Percentiles rank a stretch among this genome's conserved stretches.
These are phyloP conservation scores for Ploceus nigricollis DNA, from an alignment of 2,113 vertebrate genomes.

Conservation along the genomic window DNA sequence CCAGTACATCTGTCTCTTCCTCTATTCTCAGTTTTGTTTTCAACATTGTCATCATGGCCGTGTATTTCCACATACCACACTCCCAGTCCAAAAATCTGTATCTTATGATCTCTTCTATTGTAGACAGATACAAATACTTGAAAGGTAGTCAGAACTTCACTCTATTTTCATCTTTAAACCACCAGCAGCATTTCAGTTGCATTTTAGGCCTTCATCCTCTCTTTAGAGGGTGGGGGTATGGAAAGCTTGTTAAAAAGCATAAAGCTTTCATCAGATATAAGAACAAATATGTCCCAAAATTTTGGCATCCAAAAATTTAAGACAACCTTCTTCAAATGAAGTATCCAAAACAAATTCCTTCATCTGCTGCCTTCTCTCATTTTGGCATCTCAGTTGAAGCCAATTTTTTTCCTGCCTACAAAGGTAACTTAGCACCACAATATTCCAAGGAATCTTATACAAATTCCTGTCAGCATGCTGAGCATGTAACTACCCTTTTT, in stretches of 20 bases:
- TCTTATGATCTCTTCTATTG: neutral
- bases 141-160: neutral
- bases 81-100: neutral
- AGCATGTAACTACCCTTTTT: neutral
- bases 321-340: neutral
- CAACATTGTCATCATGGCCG: neutral
- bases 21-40: neutral
- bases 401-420: neutral
- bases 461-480: neutral
- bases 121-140: neutral
- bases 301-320: neutral
- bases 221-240: accelerated
- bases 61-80: neutral
- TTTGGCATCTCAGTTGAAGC: neutral
- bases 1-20: neutral
- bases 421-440: neutral
- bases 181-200: neutral
- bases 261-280: neutral
- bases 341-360: neutral
- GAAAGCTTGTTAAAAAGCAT: neutral
- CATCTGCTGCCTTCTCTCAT: neutral
- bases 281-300: neutral
- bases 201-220: neutral
- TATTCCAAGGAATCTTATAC: neutral
- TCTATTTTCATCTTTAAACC: neutral